Evolutionary conservation across 2,113 vertebrate genomes (phyloP).

Genomic region (Actenoides hombroni): DNA sequence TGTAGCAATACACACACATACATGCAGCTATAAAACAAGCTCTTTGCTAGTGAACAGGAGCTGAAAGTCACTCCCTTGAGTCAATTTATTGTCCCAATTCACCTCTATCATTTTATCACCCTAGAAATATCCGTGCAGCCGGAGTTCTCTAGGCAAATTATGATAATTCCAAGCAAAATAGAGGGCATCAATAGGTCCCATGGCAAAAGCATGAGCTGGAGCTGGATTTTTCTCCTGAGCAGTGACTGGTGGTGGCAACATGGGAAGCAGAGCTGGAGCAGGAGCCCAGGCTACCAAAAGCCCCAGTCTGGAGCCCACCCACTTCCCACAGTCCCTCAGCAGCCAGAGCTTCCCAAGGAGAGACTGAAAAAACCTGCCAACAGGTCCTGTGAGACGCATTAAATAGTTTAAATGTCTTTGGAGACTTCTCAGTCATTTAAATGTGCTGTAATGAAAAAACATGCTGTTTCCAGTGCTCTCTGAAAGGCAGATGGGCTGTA

Average conservation of each 20-base stretch:
- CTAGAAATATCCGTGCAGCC: constrained; percentile 13
- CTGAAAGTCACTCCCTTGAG: constrained; percentile 11
- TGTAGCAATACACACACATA: not conserved
- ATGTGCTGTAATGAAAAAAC: not conserved
- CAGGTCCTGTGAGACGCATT: not conserved
- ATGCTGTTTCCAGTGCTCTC: not conserved
- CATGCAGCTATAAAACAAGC: constrained; percentile 37
- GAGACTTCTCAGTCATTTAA: not conserved
- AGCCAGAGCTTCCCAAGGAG: not conserved
- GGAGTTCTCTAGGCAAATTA: not conserved
- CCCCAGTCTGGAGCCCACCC: fast-evolving
- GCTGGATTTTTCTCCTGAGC: not conserved
- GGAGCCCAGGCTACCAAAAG: not conserved
- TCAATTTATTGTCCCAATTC: constrained; percentile 10
- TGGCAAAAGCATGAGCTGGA: not conserved
- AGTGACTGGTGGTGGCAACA: not conserved
- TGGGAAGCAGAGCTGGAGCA: not conserved
- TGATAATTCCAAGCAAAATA: not conserved
- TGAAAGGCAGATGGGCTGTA: not conserved
- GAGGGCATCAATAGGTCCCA: not conserved
- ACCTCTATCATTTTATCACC: constrained; percentile 28
- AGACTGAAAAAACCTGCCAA: not conserved
- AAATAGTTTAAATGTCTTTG: not conserved
- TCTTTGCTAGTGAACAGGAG: not conserved
- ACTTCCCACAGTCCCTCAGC: not conserved